A percentile compares a stretch with the other conserved stretches of the same genome.
Evolutionary conservation across 2,888 invertebrate genomes (phyloP).

Genomic region (Cryptosula pallasiana): DNA sequence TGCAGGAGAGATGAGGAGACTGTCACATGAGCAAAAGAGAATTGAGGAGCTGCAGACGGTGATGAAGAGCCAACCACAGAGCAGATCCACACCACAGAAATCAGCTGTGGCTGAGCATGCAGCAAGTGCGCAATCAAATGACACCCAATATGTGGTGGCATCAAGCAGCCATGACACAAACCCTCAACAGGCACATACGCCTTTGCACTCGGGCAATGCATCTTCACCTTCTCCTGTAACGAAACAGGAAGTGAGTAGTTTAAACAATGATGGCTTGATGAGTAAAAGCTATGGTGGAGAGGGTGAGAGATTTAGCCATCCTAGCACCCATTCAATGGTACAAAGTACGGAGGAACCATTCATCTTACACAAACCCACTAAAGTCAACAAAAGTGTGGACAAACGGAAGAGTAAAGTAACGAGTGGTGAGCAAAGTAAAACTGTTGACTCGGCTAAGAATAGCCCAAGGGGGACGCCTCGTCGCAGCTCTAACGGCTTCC

Average conservation of each 20-base stretch:
- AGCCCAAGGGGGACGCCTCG: background rate
- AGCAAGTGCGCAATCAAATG: background rate
- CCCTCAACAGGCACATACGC: background rate
- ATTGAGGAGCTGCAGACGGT: constrained; percentile 17
- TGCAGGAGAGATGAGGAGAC: constrained; percentile 10
- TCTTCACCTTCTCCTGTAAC: background rate
- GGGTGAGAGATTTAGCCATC: background rate
- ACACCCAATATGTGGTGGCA: background rate
- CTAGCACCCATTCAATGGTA: background rate
- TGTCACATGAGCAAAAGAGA: background rate
- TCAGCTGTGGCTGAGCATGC: background rate
- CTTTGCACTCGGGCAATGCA: background rate
- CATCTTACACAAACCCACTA: background rate
- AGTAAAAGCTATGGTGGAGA: background rate
- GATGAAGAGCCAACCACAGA: background rate
- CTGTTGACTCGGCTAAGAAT: background rate
- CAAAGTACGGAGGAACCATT: constrained; percentile 12
- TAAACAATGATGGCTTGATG: background rate
- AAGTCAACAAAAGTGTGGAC: background rate
- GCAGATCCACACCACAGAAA: background rate
- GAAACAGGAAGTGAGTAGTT: background rate
- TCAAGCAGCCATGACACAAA: too few relatives aligned
- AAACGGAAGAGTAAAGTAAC: background rate
- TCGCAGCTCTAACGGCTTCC: constrained; percentile 22
- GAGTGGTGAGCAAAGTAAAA: too few relatives aligned